Evolutionary conservation across 2,888 invertebrate genomes (phyloP).

Genomic region (Eledone cirrhosa): DNA sequence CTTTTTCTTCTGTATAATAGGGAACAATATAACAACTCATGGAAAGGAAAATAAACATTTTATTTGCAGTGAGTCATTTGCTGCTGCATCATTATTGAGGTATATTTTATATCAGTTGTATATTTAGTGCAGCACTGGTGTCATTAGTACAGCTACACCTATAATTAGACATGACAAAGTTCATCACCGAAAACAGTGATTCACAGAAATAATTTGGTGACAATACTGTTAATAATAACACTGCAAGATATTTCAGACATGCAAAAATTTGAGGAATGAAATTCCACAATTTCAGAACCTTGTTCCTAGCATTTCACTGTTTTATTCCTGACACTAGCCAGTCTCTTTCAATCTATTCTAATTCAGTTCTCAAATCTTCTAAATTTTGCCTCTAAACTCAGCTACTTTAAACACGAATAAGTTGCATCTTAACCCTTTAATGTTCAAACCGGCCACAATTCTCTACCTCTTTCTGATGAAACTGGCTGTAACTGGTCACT

Average conservation of each 20-base stretch:
- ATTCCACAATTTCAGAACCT: not conserved
- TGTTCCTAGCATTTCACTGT: not conserved
- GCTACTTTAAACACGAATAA: not conserved
- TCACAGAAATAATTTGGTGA: not conserved
- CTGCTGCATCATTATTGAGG: not conserved
- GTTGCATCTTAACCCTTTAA: not conserved
- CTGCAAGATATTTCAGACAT: not conserved
- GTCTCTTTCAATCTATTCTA: not conserved
- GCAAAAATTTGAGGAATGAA: not conserved
- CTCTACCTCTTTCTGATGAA: too few relatives aligned
- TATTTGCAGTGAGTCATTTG: not conserved
- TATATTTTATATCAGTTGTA: not conserved
- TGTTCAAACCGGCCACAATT: too few relatives aligned
- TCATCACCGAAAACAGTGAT: not conserved
- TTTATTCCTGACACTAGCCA: not conserved
- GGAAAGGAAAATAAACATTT: not conserved
- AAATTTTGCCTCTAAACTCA: not conserved
- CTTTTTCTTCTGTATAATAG: too few relatives aligned
- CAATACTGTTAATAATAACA: not conserved
- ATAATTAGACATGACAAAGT: constrained; percentile 1
- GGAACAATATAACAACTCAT: not conserved
- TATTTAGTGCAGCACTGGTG: not conserved
- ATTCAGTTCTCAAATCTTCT: not conserved
- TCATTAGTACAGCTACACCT: not conserved
- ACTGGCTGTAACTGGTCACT: too few relatives aligned